Evolutionary conservation across 2,113 vertebrate species (phyloP).

Genomic region (Microcebus ravelobensis): DNA sequence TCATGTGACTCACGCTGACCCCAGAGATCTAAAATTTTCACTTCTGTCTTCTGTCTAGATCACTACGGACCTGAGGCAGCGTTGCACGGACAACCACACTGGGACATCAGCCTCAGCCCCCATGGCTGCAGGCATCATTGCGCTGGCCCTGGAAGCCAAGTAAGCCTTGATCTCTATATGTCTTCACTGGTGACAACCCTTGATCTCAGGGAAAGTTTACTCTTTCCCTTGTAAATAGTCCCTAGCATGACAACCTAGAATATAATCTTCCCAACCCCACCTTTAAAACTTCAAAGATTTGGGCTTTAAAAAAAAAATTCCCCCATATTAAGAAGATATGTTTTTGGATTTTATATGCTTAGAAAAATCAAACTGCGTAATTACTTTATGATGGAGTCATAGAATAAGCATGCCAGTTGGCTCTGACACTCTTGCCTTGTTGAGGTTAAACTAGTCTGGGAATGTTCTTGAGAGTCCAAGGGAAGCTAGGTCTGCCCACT

Average conservation of each 20-base stretch:
- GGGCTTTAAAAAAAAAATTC: neutral
- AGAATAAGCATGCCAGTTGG: constrained; percentile 29
- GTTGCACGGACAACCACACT: constrained; percentile 99
- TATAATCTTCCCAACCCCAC: neutral
- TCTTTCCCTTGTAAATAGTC: neutral
- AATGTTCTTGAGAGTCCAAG: constrained; percentile 35
- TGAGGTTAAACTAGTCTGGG: constrained; percentile 52
- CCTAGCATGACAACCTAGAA: neutral
- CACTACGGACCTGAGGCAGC: constrained; percentile 97
- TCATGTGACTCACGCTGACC: neutral
- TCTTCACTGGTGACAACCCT: constrained; percentile 55
- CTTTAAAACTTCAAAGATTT: neutral
- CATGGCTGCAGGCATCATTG: constrained; percentile 99
- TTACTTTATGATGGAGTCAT: constrained; percentile 45
- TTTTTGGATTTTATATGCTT: neutral
- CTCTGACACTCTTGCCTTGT: neutral
- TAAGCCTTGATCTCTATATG: constrained; percentile 87
- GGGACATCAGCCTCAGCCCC: constrained; percentile 98
- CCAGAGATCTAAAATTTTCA: constrained; percentile 65
- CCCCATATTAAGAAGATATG: neutral
- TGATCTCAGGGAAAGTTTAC: neutral
- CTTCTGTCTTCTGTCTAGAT: constrained; percentile 91
- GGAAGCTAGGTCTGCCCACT: neutral
- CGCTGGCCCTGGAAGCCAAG: constrained; percentile 98
- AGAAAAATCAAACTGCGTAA: constrained; percentile 25